phyloP scores from a whole-genome alignment of 2,113 vertebrate genomes.

The Arothron firmamentum region DNA sequence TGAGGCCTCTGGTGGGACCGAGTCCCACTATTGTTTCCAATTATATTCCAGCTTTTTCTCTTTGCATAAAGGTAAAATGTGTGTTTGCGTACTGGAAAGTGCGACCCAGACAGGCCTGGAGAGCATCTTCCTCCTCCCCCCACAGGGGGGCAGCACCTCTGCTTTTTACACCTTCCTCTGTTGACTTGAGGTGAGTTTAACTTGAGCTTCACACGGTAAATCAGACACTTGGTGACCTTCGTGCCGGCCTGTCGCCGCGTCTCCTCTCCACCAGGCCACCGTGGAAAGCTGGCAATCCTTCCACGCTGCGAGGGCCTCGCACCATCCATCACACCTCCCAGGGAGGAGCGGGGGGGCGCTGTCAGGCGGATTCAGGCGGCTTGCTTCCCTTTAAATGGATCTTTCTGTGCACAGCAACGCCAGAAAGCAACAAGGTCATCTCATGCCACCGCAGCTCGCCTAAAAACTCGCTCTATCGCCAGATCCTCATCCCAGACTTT shows the following conservation, averaged over 20 bases:
- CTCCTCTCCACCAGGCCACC: conserved; percentile 10
- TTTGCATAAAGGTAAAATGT: conserved; percentile 33
- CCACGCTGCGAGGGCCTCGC: conserved; percentile 37
- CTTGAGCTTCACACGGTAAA: conserved; percentile 47
- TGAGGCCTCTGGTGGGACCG: conserved; percentile 33
- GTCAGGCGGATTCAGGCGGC: conserved; percentile 30
- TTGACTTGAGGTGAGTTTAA: conserved; percentile 25
- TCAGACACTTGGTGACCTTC: conserved; percentile 60
- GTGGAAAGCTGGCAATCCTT: conserved; percentile 28
- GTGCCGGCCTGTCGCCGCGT: conserved; percentile 19
- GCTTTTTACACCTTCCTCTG: neutral
- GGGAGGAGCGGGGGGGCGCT: conserved; percentile 39
- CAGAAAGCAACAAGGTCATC: conserved; percentile 63
- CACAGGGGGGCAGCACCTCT: neutral
- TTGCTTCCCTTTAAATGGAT: conserved; percentile 53
- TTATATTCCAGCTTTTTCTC: conserved; percentile 37
- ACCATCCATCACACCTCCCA: conserved; percentile 63
- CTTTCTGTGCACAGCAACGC: conserved; percentile 45
- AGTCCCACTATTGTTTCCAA: conserved; percentile 37
- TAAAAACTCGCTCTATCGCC: conserved; percentile 31
- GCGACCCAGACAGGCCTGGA: conserved; percentile 15
- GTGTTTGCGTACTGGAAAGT: conserved; percentile 34
- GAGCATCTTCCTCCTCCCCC: too few relatives aligned
- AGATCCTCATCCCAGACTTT: conserved; percentile 33
- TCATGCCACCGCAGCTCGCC: conserved; percentile 40